phyloP scores from a whole-genome alignment of 2,888 invertebrate species.

The Erebia palarica region DNA sequence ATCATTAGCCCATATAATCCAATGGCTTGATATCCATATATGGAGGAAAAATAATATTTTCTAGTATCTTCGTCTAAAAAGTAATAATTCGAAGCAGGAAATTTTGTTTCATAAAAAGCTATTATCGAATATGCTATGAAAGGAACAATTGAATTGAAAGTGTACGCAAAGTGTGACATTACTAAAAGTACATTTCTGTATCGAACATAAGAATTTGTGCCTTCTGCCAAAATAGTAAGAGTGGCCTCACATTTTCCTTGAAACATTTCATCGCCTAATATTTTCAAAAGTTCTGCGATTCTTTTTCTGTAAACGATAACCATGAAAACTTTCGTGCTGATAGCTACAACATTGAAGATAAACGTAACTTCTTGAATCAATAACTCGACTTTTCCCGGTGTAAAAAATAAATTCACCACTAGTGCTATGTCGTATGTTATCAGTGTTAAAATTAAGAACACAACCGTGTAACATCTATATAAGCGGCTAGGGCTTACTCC shows the following conservation, averaged over 20 bases:
- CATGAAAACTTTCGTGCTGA: slow-evolving; percentile 41
- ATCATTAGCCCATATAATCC: slow-evolving; percentile 31
- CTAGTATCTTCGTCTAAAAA: slow-evolving; percentile 24
- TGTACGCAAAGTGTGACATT: slow-evolving; percentile 24
- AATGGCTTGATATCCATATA: slow-evolving; percentile 25
- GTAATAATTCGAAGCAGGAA: slow-evolving; percentile 30
- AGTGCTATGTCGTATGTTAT: slow-evolving; percentile 54
- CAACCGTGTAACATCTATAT: slow-evolving; percentile 56
- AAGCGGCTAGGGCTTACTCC: slow-evolving; percentile 47
- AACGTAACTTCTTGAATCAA: slow-evolving; percentile 62
- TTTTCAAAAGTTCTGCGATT: slow-evolving; percentile 21
- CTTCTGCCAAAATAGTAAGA: slow-evolving; percentile 10
- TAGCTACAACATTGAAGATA: slow-evolving; percentile 59
- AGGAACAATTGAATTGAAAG: slow-evolving; percentile 18
- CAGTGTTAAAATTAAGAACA: slow-evolving; percentile 50
- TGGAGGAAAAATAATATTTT: slow-evolving; percentile 15
- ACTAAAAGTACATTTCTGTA: slow-evolving; percentile 24
- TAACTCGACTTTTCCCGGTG: slow-evolving; percentile 56
- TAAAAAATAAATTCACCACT: slow-evolving; percentile 57
- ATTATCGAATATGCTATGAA: slow-evolving; percentile 16
- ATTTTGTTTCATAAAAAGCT: slow-evolving; percentile 20
- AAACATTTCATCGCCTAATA: slow-evolving; percentile 25
- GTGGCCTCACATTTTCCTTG: slow-evolving; percentile 23
- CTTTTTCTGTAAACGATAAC: slow-evolving; percentile 16
- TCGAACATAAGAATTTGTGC: slow-evolving; percentile 20